Base-by-base conservation (phyloP, 2,113 vertebrate genomes). In the Phocoena sinus region DNA sequence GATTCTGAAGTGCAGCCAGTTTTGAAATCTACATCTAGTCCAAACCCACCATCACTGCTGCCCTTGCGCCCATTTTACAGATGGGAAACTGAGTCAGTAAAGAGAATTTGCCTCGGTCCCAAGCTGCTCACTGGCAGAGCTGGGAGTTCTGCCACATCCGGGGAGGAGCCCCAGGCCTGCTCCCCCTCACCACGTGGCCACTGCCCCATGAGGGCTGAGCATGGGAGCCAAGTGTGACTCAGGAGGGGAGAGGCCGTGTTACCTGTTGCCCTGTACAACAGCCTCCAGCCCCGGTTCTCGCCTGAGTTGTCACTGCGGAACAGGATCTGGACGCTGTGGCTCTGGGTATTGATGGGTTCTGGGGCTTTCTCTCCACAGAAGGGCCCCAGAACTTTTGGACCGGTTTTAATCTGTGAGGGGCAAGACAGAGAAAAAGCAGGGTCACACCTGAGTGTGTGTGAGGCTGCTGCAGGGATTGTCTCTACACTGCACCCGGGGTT, bases 261-360 rank as follows among this genome's bases (percentile, higher is more conserved):
- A 99, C 99, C 99, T 95, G 98, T 95, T 4, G 99, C 99, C 4
- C 98, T 99, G 98, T 99, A 99, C 0, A 97, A 98, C 73, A 99
- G 83, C 86, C 98, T 99, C 99, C 99, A 99, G 96, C 99, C 99
- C 2, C 97, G 96, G 96, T 99, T 99, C 85, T 99, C 99, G 60
- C 99, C 99, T 0, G 99, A 99, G 97, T 99, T 98, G 98, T 99
- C 99, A 5, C 99, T 99, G 98, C 99, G 99, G 97, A 99, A 99
- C 23, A 97, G 38, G 65, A 99, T 98, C 92, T 98, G 98, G 41
- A 99, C 93, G 0, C 94, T 97, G 98, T 99, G 99, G 96, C 98
- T 99, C 97, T 98, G 98, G 0, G 99, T 99, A 94, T 98, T 98
- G 93, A 99, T 99, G 71, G 86, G 93, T 20, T 98, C 99, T 0